These are phyloP conservation scores for Cryptus armator DNA, from an alignment of 2,888 invertebrate genomes.

Conservation along the genomic window DNA sequence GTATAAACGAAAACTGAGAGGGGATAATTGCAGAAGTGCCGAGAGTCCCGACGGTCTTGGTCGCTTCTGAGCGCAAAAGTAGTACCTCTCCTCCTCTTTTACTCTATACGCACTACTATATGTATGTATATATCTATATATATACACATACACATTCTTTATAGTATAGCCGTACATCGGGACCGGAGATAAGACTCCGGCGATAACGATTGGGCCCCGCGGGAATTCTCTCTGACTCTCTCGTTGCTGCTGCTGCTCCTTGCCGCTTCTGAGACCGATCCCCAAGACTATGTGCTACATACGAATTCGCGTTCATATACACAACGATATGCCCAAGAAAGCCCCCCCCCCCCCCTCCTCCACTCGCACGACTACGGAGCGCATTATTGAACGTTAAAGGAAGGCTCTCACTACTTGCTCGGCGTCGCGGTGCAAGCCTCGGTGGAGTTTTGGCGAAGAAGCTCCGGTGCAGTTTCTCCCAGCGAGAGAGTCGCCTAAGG, in stretches of 20 bases:
- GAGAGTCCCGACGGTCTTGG: conserved; percentile 68
- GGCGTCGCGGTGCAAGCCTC: conserved; percentile 17
- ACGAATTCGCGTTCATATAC: conserved; percentile 46
- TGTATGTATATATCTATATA: conserved; percentile 7
- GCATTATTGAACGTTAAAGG: conserved; percentile 58
- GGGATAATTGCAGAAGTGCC: conserved; percentile 83
- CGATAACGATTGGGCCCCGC: conserved; percentile 84
- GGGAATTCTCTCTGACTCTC: conserved; percentile 77
- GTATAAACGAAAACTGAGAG: conserved; percentile 56
- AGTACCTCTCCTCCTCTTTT: conserved; percentile 65
- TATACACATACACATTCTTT: neutral
- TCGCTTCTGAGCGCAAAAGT: conserved; percentile 77
- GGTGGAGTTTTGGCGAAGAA: conserved; percentile 14
- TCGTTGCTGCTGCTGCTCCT: conserved; percentile 33
- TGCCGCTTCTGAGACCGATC: conserved; percentile 15
- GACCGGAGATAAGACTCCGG: conserved; percentile 81
- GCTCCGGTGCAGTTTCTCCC: conserved; percentile 8
- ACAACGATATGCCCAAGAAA: neutral
- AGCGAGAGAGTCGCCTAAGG: conserved; percentile 47
- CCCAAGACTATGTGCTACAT: conserved; percentile 27
- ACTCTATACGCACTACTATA: neutral
- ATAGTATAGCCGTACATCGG: conserved; percentile 3
- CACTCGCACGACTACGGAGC: conserved; percentile 15
- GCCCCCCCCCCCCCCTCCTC: too few species aligned
- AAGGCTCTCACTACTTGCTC: conserved; percentile 31